These are phyloP conservation scores for Philereme vetulata DNA, from an alignment of 2,888 invertebrate genomes.

Conservation along the genomic window DNA sequence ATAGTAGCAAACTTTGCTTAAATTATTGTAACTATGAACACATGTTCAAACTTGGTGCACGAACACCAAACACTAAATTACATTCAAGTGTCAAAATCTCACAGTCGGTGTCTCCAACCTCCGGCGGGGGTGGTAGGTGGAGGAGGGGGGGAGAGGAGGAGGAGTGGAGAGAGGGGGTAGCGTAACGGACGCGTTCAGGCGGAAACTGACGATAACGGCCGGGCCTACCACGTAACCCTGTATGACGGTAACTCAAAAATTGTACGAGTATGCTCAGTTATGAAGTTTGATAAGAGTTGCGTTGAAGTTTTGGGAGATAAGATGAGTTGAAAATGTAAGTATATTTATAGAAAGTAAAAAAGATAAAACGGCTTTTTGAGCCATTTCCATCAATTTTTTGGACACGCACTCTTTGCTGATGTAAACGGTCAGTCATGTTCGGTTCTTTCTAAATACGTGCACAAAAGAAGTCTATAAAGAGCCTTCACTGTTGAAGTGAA, in stretches of 20 bases:
- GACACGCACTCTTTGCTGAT: too few species aligned
- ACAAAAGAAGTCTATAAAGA: too few species aligned
- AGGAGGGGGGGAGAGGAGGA: slow-evolving; percentile 34
- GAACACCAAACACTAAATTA: slow-evolving; percentile 63
- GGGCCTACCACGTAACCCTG: slow-evolving; percentile 81
- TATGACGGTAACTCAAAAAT: slow-evolving; percentile 79
- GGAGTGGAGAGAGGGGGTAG: slow-evolving; percentile 45
- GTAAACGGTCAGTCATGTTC: too few species aligned
- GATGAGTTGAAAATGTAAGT: slow-evolving; percentile 3
- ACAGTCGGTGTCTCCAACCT: slow-evolving; percentile 61
- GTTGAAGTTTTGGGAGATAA: slow-evolving; percentile 23
- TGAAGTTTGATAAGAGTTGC: slow-evolving; percentile 56
- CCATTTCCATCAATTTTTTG: too few species aligned
- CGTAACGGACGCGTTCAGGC: slow-evolving; percentile 82
- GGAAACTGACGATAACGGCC: slow-evolving; percentile 82
- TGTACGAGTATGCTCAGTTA: slow-evolving; percentile 68
- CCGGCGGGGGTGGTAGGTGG: slow-evolving; percentile 39
- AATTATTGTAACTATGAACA: slow-evolving; percentile 24
- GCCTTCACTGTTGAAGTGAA: too few species aligned
- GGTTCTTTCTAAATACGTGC: too few species aligned
- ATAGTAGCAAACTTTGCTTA: slow-evolving; percentile 5
- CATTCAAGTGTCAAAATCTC: slow-evolving; percentile 81
- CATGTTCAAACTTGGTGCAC: slow-evolving; percentile 36
- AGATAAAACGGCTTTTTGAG: too few species aligned
- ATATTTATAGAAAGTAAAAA: too few species aligned